Evolutionary conservation across 2,113 vertebrate genomes (phyloP), one percentile per base, ranked within the genome.

Genomic region (Lagopus leucura): DNA sequence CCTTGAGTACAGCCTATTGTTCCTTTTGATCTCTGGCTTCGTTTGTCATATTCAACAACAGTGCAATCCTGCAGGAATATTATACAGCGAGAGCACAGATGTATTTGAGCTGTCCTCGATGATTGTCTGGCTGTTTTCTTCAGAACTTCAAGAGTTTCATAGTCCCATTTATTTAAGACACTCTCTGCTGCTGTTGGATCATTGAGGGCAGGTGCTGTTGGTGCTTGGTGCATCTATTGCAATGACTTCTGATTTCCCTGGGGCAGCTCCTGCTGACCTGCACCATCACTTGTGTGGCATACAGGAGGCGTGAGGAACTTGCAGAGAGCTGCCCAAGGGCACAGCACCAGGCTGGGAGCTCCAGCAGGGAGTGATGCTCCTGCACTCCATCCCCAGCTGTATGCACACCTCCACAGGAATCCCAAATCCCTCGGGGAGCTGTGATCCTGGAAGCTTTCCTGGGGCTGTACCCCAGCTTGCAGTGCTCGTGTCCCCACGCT

Each of bases 1-100:
- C 88, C 91, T 86, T 93, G 93, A 91, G 93, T 96, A 66, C 73
- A 85, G 60, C 3, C 75, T 54, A 73, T 95, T 84, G 95, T 86
- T 82, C 82, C 72, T 88, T 94, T 88, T 86, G 78, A 82, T 90
- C 83, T 82, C 58, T 22, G 11, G 76, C 77, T 79, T 66, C 12
- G 28, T 86, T 88, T 82, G 14, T 55, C n/a, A 42, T 36, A 75
- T 78, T 61, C 82, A 75, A 43, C 77, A 61, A 34, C 36, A 9
- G 38, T 21, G 54, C 58, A 34, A 50, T n/a, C 25, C 47, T 0
- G 4, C 58, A 8, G 16, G 20, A 61, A 66, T 71, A 19, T 60
- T 73, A 28, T 7, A 25, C 36, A 22, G 36, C 0, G 6, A 82
- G 67, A 4, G 32, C 79, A 22, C 45, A 2, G 27, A 69, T 75